phyloP scores from a whole-genome alignment of 2,113 vertebrate genomes.

The Acanthochromis polyacanthus region DNA sequence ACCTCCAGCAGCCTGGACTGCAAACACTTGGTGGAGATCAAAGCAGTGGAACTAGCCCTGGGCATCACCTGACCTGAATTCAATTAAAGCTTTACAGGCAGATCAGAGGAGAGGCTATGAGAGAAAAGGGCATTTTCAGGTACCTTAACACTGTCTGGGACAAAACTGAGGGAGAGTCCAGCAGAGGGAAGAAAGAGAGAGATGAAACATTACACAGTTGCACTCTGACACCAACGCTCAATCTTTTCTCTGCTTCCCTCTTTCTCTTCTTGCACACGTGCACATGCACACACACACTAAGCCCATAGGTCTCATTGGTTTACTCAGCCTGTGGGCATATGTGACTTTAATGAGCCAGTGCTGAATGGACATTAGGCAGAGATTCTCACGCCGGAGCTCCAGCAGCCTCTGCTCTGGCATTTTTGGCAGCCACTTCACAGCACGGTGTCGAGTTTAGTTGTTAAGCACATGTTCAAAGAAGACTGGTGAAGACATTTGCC shows the following conservation, averaged over 20 bases:
- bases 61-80: conserved; percentile 85
- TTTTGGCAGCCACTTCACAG: conserved; percentile 71
- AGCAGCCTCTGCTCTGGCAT: conserved; percentile 48
- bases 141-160: conserved; percentile 44
- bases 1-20: conserved; percentile 66
- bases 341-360: conserved; percentile 78
- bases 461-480: conserved; percentile 62
- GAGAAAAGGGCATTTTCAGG: conserved; percentile 21
- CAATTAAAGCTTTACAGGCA: conserved; percentile 83
- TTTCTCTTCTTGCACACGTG: background rate
- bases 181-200: conserved; percentile 39
- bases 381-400: conserved; percentile 69
- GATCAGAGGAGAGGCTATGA: conserved; percentile 67
- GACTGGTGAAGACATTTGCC: conserved; percentile 43
- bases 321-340: conserved; percentile 78
- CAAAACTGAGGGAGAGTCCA: conserved; percentile 50
- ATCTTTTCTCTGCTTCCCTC: conserved; percentile 1
- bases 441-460: conserved; percentile 56
- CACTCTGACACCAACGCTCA: conserved; percentile 43
- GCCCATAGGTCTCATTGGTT: conserved; percentile 69
- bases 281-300: conserved; percentile 25
- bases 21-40: conserved; percentile 77
- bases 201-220: conserved; percentile 54
- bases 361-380: conserved; percentile 74
- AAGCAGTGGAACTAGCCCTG: conserved; percentile 71